phyloP scores from a whole-genome alignment of 2,888 invertebrate species.

The Leptinotarsa juncta region DNA sequence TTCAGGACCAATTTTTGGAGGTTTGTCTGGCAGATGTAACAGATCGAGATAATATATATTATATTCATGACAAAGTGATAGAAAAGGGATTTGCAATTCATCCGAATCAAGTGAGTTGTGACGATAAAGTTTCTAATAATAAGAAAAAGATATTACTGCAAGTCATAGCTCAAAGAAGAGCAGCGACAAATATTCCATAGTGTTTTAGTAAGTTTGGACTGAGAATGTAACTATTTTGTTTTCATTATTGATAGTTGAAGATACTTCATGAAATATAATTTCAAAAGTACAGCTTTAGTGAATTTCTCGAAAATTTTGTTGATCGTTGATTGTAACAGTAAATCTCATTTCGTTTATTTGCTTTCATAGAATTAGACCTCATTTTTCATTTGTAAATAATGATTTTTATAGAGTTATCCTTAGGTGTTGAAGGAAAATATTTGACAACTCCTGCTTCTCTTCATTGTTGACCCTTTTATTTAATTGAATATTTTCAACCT shows the following conservation, averaged over 20 bases:
- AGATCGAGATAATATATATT: slow-evolving; percentile 63
- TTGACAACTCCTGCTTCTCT: no score
- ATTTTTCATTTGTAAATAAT: no score
- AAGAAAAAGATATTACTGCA: slow-evolving; percentile 29
- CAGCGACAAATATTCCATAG: not conserved
- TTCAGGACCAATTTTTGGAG: slow-evolving; percentile 50
- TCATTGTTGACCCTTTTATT: no score
- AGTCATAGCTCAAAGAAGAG: slow-evolving; percentile 27
- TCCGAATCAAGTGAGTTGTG: slow-evolving; percentile 55
- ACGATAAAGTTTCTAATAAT: slow-evolving; percentile 10
- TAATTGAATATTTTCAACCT: no score
- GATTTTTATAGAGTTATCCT: no score
- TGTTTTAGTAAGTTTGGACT: not conserved
- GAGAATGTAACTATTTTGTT: not conserved
- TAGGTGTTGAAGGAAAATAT: no score
- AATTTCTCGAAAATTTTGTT: not conserved
- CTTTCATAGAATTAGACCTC: no score
- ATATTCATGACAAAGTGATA: slow-evolving; percentile 67
- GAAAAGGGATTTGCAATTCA: slow-evolving; percentile 66
- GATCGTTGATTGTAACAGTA: not conserved
- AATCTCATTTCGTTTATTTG: not conserved
- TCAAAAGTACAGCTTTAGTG: not conserved
- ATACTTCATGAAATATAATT: not conserved
- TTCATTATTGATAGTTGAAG: not conserved
- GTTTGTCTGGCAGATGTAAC: slow-evolving; percentile 69